phyloP scores from a whole-genome alignment of 2,797 vertebrate genomes.

The Epinephelus awoara region DNA sequence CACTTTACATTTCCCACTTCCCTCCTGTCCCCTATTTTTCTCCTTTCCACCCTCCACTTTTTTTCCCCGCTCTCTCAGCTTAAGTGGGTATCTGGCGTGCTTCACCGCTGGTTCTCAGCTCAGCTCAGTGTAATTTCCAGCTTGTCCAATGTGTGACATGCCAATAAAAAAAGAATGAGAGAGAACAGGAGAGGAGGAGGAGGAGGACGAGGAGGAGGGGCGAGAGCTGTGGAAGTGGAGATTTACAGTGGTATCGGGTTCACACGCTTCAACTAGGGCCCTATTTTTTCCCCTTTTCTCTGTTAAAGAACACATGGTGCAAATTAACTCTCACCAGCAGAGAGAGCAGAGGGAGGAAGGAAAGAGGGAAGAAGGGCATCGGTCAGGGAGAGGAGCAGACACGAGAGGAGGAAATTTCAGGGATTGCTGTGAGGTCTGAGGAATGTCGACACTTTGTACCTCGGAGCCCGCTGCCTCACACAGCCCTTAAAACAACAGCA shows the following conservation, averaged over 20 bases:
- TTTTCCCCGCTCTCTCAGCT: constrained; percentile 47
- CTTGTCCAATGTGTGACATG: constrained; percentile 85
- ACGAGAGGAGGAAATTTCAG: constrained; percentile 73
- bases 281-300: constrained; percentile 39
- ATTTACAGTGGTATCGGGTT: constrained; percentile 86
- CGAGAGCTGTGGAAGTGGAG: constrained; percentile 77
- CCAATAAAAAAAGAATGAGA: constrained; percentile 84
- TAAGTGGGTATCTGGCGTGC: constrained; percentile 76
- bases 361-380: constrained; percentile 62
- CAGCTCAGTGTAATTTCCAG: constrained; percentile 79
- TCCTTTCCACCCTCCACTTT: constrained; percentile 39
- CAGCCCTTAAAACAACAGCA: constrained; percentile 71
- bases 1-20: constrained; percentile 56
- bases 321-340: constrained; percentile 82
- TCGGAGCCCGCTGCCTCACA: constrained; percentile 50
- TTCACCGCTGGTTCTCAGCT: constrained; percentile 71
- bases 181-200: constrained; percentile 59
- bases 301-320: constrained; percentile 86
- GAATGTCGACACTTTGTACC: constrained; percentile 76
- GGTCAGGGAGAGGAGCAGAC: constrained; percentile 64
- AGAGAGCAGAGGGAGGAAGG: constrained; percentile 66
- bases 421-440: constrained; percentile 73
- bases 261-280: constrained; percentile 78
- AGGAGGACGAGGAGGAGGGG: constrained; percentile 35
- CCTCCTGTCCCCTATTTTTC: constrained; percentile 28